Evolutionary conservation across 2,797 vertebrate genomes (phyloP).

Genomic region (Dipus sagitta): DNA sequence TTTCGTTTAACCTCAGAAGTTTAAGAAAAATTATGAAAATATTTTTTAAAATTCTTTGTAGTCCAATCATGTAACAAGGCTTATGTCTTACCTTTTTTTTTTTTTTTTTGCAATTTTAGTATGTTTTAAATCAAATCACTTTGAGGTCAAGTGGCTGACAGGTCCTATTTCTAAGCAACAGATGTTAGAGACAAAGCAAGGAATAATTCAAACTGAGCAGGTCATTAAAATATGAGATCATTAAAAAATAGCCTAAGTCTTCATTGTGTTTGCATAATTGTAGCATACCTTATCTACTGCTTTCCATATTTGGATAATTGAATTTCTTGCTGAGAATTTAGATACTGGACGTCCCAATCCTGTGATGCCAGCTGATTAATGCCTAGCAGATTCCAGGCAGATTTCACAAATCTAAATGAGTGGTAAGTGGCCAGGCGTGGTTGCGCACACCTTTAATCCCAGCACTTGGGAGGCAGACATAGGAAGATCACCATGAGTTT

Average conservation of each 20-base stretch:
- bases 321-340: slow-evolving; percentile 31
- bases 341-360: neutral
- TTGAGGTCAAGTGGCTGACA: neutral
- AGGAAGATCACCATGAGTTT: too few relatives aligned
- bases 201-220: neutral
- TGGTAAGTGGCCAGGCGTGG: too few relatives aligned
- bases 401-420: neutral
- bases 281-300: slow-evolving; percentile 13
- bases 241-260: slow-evolving; percentile 19
- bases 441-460: too few relatives aligned
- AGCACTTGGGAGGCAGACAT: too few relatives aligned
- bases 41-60: neutral
- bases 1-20: slow-evolving; percentile 14
- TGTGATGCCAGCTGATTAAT: neutral
- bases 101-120: neutral
- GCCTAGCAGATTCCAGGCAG: neutral
- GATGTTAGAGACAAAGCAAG: neutral
- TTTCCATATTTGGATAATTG: neutral
- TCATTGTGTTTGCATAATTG: slow-evolving; percentile 10
- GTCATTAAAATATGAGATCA: neutral
- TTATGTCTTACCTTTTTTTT: neutral
- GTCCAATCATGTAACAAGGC: neutral
- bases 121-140: slow-evolving; percentile 31
- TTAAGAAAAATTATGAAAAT: slow-evolving; percentile 27
- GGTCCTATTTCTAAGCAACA: neutral